Conservation (phyloP, 2,888 invertebrate genomes). For the Thyatira batis region DNA sequence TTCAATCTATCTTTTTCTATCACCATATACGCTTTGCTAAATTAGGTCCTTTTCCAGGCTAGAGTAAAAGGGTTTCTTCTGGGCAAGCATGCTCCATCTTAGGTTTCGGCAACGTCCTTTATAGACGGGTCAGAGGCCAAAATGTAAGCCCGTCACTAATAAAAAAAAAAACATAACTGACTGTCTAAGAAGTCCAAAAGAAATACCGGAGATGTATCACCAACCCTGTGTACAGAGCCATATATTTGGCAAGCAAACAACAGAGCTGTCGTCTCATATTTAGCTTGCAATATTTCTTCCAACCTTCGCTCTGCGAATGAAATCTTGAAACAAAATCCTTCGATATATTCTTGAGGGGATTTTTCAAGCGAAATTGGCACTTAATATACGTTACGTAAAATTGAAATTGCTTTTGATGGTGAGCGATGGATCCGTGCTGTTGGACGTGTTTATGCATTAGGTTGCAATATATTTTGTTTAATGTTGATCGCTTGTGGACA, state of each 20-base stretch:
- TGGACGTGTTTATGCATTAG: neutral
- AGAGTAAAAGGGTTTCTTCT: too few species aligned
- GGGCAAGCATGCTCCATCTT: too few species aligned
- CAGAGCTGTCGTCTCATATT: slow-evolving; percentile 51
- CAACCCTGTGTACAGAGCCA: slow-evolving; percentile 31
- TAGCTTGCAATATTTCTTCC: slow-evolving; percentile 54
- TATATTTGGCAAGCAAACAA: slow-evolving; percentile 49
- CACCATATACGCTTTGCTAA: too few species aligned
- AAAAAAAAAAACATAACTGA: too few species aligned
- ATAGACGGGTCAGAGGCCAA: too few species aligned
- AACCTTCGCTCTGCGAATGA: slow-evolving; percentile 45
- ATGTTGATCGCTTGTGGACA: too few species aligned
- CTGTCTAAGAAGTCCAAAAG: neutral
- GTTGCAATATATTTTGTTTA: neutral
- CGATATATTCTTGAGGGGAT: slow-evolving; percentile 20
- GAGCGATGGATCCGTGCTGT: neutral
- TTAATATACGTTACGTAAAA: slow-evolving; percentile 9
- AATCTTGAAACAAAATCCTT: slow-evolving; percentile 49
- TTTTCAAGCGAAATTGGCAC: slow-evolving; percentile 24
- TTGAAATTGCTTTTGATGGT: slow-evolving; percentile 9
- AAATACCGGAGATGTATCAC: slow-evolving; percentile 7
- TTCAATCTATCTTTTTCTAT: too few species aligned
- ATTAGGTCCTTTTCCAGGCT: too few species aligned
- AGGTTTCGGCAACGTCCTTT: too few species aligned
- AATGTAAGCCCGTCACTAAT: too few species aligned